A percentile compares a stretch with the other conserved stretches of the same genome.
Conservation (phyloP, 2,113 vertebrate species). For the Mionectes macconnelli region DNA sequence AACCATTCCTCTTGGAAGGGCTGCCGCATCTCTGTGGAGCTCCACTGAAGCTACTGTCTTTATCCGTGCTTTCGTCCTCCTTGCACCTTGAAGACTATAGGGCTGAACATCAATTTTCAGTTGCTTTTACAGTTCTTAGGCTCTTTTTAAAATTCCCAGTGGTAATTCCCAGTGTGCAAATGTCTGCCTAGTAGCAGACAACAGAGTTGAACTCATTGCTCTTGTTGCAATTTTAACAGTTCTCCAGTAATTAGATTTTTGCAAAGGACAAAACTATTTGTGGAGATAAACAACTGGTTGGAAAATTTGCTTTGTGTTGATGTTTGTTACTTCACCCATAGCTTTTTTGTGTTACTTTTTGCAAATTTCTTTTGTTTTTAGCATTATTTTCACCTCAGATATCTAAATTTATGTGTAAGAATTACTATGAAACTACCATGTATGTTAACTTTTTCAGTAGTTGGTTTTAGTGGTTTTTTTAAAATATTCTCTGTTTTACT, state of each 20-base stretch:
- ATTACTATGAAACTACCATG: not conserved
- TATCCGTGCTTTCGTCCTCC: not conserved
- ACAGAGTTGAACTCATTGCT: not conserved
- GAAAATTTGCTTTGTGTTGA: not conserved
- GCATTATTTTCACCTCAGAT: not conserved
- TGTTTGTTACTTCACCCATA: not conserved
- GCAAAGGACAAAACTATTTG: not conserved
- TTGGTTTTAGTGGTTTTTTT: not conserved
- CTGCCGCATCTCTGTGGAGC: fast-evolving
- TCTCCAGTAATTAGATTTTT: not conserved
- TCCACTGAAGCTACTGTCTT: not conserved
- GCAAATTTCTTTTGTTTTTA: not conserved
- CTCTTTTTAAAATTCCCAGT: not conserved
- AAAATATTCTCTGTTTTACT: not conserved
- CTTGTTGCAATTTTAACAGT: not conserved
- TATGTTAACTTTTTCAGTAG: not conserved
- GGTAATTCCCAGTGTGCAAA: not conserved
- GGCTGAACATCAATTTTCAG: not conserved
- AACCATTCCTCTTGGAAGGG: not conserved
- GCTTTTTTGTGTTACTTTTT: not conserved
- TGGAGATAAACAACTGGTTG: not conserved
- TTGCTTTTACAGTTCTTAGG: not conserved
- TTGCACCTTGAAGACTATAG: not conserved
- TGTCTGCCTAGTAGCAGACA: not conserved
- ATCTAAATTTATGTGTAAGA: not conserved